Evolutionary conservation across 2,888 invertebrate species (phyloP).

Genomic region (Pseudolycoriella hygida): DNA sequence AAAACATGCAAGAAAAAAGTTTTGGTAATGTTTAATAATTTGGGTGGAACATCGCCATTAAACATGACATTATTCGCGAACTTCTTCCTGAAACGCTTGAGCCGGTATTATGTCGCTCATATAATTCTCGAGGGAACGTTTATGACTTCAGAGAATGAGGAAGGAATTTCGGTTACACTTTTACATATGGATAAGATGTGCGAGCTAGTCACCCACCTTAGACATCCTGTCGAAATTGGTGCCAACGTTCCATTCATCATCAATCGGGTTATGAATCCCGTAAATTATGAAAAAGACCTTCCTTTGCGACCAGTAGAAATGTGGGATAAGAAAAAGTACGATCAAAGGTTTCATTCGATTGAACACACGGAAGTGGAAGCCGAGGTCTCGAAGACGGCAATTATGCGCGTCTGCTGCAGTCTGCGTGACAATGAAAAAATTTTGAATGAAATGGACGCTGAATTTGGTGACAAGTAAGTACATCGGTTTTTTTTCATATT

Average conservation of each 20-base stretch:
- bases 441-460: constrained; percentile 48
- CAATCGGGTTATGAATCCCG: too few species aligned
- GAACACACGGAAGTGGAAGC: too few species aligned
- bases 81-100: too few species aligned
- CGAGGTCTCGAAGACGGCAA: too few species aligned
- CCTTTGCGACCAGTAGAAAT: too few species aligned
- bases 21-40: constrained; percentile 57
- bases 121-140: constrained; percentile 27
- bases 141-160: constrained; percentile 62
- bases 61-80: too few species aligned
- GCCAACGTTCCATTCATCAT: background rate
- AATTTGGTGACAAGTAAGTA: constrained; percentile 59
- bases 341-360: too few species aligned
- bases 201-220: background rate
- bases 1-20: constrained; percentile 25
- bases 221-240: background rate
- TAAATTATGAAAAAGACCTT: too few species aligned
- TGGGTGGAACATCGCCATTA: constrained; percentile 44
- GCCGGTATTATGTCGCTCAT: too few species aligned
- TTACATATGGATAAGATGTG: constrained; percentile 30
- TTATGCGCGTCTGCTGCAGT: too few species aligned
- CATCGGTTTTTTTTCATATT: too few species aligned
- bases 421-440: constrained; percentile 35
- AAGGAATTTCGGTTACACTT: constrained; percentile 58
- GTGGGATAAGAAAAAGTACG: too few species aligned